Evolutionary conservation across 2,797 vertebrate genomes (phyloP).

Genomic region (Hippoglossus hippoglossus): DNA sequence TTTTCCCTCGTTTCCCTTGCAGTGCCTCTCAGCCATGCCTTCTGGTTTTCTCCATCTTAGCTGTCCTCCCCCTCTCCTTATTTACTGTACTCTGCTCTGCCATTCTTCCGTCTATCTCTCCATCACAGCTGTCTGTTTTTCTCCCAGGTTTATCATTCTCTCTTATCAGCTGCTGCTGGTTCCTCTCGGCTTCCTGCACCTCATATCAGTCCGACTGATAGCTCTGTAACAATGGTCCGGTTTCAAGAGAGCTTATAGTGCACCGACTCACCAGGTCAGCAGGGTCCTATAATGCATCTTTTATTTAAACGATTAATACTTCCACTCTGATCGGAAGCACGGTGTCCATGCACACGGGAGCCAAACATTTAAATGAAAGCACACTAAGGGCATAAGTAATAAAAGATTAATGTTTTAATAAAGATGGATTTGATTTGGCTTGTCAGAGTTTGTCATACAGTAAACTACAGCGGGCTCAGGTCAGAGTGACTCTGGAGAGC

Average conservation of each 20-base stretch:
- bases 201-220: conserved; percentile 69
- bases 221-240: conserved; percentile 51
- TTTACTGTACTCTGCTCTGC: conserved; percentile 54
- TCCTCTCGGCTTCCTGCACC: conserved; percentile 71
- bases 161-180: conserved; percentile 71
- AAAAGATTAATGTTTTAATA: conserved; percentile 32
- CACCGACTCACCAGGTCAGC: conserved; percentile 52
- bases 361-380: conserved; percentile 13
- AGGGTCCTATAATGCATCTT: conserved; percentile 11
- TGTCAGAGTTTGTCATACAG: conserved; percentile 25
- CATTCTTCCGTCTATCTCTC: conserved; percentile 63
- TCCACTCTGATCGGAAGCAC: conserved; percentile 20
- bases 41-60: conserved; percentile 18
- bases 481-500: conserved; percentile 56
- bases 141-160: conserved; percentile 68
- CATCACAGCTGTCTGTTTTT: conserved; percentile 72
- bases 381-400: background rate
- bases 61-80: conserved; percentile 41
- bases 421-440: conserved; percentile 32
- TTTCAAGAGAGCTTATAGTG: conserved; percentile 52
- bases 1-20: conserved; percentile 12
- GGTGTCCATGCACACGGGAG: conserved; percentile 1
- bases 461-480: conserved; percentile 46
- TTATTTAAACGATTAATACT: conserved; percentile 6
- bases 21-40: conserved; percentile 3